Evolutionary conservation across 2,797 vertebrate genomes (phyloP), one percentile per base, ranked within the genome.

Genomic region (Zalophus californianus): DNA sequence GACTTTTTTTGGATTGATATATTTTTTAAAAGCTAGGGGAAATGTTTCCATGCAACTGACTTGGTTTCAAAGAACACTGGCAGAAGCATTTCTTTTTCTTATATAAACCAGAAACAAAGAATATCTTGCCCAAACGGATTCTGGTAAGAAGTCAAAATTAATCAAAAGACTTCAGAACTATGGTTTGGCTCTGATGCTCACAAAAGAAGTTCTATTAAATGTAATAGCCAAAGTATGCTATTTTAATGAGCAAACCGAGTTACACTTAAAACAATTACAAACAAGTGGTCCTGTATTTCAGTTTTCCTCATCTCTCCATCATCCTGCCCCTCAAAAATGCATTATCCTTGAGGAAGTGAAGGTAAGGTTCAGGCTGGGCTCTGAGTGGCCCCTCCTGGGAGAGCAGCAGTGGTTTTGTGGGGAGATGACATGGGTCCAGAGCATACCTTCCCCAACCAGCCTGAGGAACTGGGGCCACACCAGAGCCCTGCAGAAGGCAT

Each of bases 381-480:
- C 85, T 29, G 25, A 50, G 52, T 20, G 8, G 86, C 84, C 80
- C 32, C 95, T 96, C 95, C 97, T 73, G 95, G 98, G 97, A 94
- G 38, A 96, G 97, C 50, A 96, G 77, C 82, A 86, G 97, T 93
- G 82, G 94, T 98, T 77, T 92, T 99, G 98, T 98, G 98, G 98
- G 98, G 98, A 98, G 98, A 86, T 77, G 98, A 77, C 95, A 99
- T 99, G 99, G 99, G 99, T 97, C 99, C 99, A 25, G 99, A 99
- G 98, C 98, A 99, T 98, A 98, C 99, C 96, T 99, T 99, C 97
- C 99, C 99, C 21, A 99, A 98, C 97, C 99, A 99, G 4, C 99
- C 99, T 73, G 99, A 99, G 79, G 99, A 99, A 87, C 97, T 99
- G 97, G 98, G 99, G 56, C 98, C 98, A 1, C 97, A 98, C 0